Evolutionary conservation across 2,888 invertebrate species (phyloP), one percentile per base, ranked within the genome.

Genomic region (Allophyes oxyacanthae): DNA sequence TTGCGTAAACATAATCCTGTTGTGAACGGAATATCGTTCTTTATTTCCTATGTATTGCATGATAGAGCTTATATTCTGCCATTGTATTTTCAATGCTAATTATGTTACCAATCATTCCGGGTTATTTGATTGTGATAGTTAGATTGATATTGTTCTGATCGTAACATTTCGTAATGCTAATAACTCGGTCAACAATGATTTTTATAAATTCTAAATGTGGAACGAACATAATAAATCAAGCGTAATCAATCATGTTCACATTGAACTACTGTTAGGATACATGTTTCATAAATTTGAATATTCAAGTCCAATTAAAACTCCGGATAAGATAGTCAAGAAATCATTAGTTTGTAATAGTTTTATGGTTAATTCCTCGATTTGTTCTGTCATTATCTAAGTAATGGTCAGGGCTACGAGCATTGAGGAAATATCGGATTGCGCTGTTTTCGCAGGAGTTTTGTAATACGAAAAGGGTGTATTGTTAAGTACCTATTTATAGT

Each of bases 371-470:
- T 72, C 57, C 34, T 57, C 51, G 53, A 85, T 85, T 85, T 20
- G 82, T 78, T 72, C 60, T 73, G 72, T 72, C 55, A 62, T 45
- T 51, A 33, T 40, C 54, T 30, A 37, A 51, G 28, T 61, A 72
- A 64, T 73, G 79, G 82, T 81, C 84, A 86, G 72, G 84, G 84
- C 72, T 79, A 73, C 41, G 59, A 69, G 63, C 71, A 66, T 50
- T 81, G 77, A 66, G 59, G 78, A 73, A 83, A 68, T 46, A 52
- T 56, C 26, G 37, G 37, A 53, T 70, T 53, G 40, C 78, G 40
- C 10, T 26, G 40, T 54, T 60, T 64, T 56, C 48, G 70, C 52
- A 30, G 4, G 26, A 25, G 33, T 25, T 54, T 44, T 54, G 49
- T 36, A 52, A 38, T 32, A 48, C 20, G 30, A 38, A 62, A 59